phyloP scores from a whole-genome alignment of 2,113 vertebrate species.

The Phycodurus eques region DNA sequence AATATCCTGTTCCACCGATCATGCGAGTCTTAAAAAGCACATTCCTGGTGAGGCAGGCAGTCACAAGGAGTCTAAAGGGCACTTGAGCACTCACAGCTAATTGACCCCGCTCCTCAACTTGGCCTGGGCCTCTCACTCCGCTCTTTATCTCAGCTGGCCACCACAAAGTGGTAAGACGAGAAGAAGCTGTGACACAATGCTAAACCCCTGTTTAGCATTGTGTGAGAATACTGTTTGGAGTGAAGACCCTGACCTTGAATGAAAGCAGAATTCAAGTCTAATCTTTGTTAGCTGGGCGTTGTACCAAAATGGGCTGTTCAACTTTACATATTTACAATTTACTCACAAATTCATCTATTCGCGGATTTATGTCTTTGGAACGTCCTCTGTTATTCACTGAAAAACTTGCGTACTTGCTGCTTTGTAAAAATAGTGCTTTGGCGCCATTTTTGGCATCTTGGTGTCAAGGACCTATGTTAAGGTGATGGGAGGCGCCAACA shows the following conservation, averaged over 20 bases:
- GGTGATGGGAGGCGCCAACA: too few species aligned
- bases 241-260: background rate
- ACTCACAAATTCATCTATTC: background rate
- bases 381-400: background rate
- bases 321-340: background rate
- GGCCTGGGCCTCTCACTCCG: constrained; percentile 20
- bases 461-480: too few species aligned
- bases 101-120: constrained; percentile 24
- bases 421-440: background rate
- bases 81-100: constrained; percentile 25
- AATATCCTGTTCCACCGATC: constrained; percentile 53
- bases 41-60: constrained; percentile 45
- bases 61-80: constrained; percentile 67
- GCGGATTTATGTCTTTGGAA: background rate
- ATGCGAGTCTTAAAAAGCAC: constrained; percentile 60
- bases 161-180: constrained; percentile 20
- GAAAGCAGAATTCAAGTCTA: background rate
- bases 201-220: constrained; percentile 17
- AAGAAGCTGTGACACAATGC: constrained; percentile 21
- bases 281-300: background rate
- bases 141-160: constrained; percentile 50
- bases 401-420: background rate
- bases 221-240: constrained; percentile 19
- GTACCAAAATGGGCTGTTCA: background rate
- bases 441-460: too few species aligned